Percentiles rank a stretch among this genome's conserved stretches.
Evolutionary conservation across 2,113 vertebrate species (phyloP).

Genomic region (Sporophila hypoxantha): DNA sequence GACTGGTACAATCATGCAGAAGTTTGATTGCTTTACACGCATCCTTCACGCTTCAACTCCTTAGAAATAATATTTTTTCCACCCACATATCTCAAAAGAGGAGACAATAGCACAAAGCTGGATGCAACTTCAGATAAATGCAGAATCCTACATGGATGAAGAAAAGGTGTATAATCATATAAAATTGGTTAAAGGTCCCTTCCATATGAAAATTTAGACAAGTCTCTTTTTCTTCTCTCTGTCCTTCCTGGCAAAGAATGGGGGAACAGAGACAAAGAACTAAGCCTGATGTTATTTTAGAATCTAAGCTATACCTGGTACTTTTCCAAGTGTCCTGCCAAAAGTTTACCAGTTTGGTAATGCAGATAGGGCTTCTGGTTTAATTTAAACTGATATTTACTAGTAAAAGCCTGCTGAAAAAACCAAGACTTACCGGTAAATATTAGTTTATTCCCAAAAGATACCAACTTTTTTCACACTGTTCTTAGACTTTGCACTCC

Average conservation of each 20-base stretch:
- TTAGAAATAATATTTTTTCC: not conserved
- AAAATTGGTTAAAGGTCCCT: not conserved
- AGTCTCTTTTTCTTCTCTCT: not conserved
- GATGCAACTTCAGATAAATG: not conserved
- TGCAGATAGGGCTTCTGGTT: slow-evolving; percentile 66
- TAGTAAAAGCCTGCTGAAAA: slow-evolving; percentile 74
- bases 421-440: slow-evolving; percentile 74
- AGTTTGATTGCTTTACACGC: not conserved
- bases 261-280: slow-evolving; percentile 2
- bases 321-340: slow-evolving; percentile 18
- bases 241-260: not conserved
- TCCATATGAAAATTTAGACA: not conserved
- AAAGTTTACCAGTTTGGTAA: slow-evolving; percentile 19
- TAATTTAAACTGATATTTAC: slow-evolving; percentile 74
- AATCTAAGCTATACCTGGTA: not conserved
- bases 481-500: slow-evolving; percentile 71
- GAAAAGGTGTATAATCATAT: not conserved
- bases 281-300: not conserved
- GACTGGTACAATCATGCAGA: not conserved
- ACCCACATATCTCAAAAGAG: not conserved
- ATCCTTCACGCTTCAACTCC: slow-evolving; percentile 14
- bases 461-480: slow-evolving; percentile 72
- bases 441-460: slow-evolving; percentile 73
- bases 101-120: slow-evolving; percentile 6
- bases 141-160: not conserved